phyloP scores from a whole-genome alignment of 2,113 vertebrate species.

The Sphyrna mokarran region DNA sequence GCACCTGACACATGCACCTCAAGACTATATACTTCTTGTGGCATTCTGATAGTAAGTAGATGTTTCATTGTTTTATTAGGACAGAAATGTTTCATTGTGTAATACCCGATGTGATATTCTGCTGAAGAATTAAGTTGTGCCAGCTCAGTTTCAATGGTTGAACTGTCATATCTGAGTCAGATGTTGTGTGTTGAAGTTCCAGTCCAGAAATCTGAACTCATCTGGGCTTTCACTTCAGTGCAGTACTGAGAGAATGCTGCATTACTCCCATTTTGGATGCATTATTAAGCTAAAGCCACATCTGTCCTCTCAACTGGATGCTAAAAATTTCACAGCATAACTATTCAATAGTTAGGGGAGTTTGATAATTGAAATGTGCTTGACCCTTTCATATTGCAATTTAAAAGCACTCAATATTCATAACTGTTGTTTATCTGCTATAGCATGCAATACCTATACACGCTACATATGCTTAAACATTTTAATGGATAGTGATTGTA shows the following conservation, averaged over 20 bases:
- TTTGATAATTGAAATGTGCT: background rate
- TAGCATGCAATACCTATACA: background rate
- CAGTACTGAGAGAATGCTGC: background rate
- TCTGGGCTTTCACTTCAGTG: background rate
- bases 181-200: background rate
- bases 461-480: background rate
- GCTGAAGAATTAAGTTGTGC: background rate
- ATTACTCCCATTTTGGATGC: background rate
- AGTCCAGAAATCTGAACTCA: background rate
- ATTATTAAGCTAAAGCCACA: background rate
- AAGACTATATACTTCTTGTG: background rate
- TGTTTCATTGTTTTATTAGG: background rate
- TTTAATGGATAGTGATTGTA: background rate
- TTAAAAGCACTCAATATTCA: background rate
- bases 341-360: background rate
- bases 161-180: background rate
- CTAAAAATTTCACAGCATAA: background rate
- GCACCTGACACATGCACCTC: background rate
- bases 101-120: background rate
- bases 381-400: background rate
- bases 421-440: background rate
- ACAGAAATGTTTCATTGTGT: background rate
- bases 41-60: background rate
- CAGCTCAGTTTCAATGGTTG: background rate
- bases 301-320: background rate